phyloP scores from a whole-genome alignment of 2,797 vertebrate species.

The Schizothorax lantsangensis region DNA sequence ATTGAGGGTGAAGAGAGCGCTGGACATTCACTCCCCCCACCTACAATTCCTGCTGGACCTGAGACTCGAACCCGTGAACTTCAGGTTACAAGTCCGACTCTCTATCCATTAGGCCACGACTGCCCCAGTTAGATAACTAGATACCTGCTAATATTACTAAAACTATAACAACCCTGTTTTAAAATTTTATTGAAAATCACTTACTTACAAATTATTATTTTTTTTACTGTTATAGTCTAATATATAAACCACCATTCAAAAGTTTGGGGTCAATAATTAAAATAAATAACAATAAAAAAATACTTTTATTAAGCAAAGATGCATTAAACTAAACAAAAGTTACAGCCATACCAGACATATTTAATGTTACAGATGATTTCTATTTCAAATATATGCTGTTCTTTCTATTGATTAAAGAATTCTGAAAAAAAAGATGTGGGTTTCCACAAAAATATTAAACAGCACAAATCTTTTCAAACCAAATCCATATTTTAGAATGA shows the following conservation, averaged over 20 bases:
- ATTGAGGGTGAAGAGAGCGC: no score
- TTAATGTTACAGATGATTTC: neutral
- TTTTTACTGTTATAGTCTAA: neutral
- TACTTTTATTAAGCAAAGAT: neutral
- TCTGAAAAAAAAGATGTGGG: no score
- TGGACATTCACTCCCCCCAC: no score
- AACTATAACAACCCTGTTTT: neutral
- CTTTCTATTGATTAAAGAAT: neutral
- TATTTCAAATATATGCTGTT: neutral
- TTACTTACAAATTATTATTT: no score
- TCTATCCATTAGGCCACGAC: no score
- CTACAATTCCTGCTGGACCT: no score
- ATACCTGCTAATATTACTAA: neutral
- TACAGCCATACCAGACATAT: neutral
- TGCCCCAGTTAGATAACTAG: no score
- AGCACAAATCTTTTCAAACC: neutral
- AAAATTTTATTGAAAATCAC: neutral
- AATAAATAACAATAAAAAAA: neutral
- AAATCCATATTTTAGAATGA: neutral
- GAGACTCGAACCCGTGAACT: no score
- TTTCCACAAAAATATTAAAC: neutral
- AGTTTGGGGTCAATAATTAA: neutral
- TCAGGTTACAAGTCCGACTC: no score
- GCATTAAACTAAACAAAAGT: neutral
- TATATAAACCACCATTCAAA: neutral